Evolutionary conservation across 2,888 invertebrate genomes (phyloP).

Genomic region (Imbricaverruca yamaguchii): DNA sequence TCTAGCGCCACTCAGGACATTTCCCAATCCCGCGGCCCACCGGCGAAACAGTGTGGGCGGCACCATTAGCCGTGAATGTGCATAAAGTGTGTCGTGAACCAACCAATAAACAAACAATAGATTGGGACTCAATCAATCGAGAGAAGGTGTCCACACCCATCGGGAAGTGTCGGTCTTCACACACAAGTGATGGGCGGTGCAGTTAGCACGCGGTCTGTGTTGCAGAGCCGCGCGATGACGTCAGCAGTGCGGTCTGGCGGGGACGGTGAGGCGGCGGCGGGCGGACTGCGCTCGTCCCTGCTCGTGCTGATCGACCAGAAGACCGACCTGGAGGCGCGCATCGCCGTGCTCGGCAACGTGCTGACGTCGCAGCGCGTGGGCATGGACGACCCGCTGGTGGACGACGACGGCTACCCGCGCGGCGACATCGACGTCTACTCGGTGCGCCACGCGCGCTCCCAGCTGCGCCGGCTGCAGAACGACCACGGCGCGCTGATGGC

Average conservation of each 20-base stretch:
- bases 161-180: too few relatives aligned
- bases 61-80: too few relatives aligned
- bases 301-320: neutral
- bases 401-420: constrained; percentile 77
- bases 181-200: too few relatives aligned
- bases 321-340: neutral
- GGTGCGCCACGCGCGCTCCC: constrained; percentile 78
- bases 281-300: neutral
- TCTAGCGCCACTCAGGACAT: too few relatives aligned
- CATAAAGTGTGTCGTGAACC: too few relatives aligned
- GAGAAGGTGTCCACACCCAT: too few relatives aligned
- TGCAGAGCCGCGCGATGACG: too few relatives aligned
- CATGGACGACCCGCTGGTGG: constrained; percentile 76
- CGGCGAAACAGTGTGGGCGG: too few relatives aligned
- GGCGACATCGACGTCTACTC: constrained; percentile 84
- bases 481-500: constrained; percentile 78
- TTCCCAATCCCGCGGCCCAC: too few relatives aligned
- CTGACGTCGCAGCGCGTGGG: constrained; percentile 49
- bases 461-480: constrained; percentile 85
- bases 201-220: too few relatives aligned
- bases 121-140: too few relatives aligned
- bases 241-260: neutral
- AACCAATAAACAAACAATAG: too few relatives aligned
- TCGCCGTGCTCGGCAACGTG: neutral
- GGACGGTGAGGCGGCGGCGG: neutral